Evolutionary conservation across 1,140 invertebrate genomes (phyloP).

Genomic region (Ditylenchus dipsaci): DNA sequence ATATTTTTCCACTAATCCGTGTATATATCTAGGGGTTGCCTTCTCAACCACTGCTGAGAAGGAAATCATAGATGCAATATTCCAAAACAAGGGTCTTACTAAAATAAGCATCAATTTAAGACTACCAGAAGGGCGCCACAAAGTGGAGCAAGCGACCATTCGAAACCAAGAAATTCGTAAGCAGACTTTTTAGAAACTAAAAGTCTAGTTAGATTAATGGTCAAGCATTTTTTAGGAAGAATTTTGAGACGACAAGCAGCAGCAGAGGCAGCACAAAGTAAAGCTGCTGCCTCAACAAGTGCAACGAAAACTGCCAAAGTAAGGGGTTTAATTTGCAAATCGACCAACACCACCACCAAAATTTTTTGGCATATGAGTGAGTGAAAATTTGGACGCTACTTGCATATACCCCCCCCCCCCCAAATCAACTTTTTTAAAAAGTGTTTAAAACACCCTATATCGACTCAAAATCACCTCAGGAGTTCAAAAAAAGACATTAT

Average conservation of each 20-base stretch:
- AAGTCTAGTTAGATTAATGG: no score
- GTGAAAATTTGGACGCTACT: no score
- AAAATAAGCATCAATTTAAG: slow-evolving; percentile 56
- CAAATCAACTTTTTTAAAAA: no score
- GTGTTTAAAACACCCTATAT: no score
- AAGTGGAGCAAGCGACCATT: slow-evolving; percentile 52
- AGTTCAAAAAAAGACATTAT: no score
- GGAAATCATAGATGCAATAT: slow-evolving; percentile 55
- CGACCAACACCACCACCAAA: no score
- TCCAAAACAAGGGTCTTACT: slow-evolving; percentile 47
- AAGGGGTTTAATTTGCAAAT: no score
- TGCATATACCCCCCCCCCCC: no score
- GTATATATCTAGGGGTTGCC: slow-evolving; percentile 47
- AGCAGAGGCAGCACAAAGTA: neutral
- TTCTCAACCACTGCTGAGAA: slow-evolving; percentile 53
- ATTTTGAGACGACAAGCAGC: neutral
- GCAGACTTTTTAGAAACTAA: slow-evolving; percentile 19
- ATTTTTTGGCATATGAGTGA: no score
- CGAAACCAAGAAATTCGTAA: slow-evolving; percentile 57
- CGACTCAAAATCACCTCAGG: no score
- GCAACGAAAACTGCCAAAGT: no score
- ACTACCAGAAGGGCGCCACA: slow-evolving; percentile 55
- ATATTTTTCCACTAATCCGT: neutral
- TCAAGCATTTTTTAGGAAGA: neutral
- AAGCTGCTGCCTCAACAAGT: no score